phyloP scores from a whole-genome alignment of 2,888 invertebrate species.

The Athalia cordata region DNA sequence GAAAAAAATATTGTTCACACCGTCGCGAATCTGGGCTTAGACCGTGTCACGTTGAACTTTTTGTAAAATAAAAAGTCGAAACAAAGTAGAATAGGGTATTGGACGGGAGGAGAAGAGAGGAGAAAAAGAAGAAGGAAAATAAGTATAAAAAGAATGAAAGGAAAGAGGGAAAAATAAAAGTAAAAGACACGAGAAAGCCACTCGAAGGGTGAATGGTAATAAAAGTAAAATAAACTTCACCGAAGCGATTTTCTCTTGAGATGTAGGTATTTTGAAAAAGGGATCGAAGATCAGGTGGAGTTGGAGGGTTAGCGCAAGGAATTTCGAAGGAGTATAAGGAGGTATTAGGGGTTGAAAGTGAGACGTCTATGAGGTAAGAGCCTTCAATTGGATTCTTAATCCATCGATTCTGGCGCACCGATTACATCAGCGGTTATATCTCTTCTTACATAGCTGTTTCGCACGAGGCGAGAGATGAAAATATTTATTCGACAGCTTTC shows the following conservation, averaged over 20 bases:
- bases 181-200: conserved; percentile 19
- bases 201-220: conserved; percentile 57
- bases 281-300: conserved; percentile 43
- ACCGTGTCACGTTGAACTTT: not conserved
- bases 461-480: too few relatives aligned
- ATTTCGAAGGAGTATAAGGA: conserved; percentile 41
- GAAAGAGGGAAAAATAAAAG: not conserved
- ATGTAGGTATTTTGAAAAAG: conserved; percentile 12
- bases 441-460: not conserved
- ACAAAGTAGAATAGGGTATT: not conserved
- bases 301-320: conserved; percentile 26
- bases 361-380: conserved; percentile 49
- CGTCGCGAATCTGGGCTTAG: too few relatives aligned
- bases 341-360: conserved; percentile 47
- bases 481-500: too few relatives aligned
- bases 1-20: too few relatives aligned
- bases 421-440: conserved; percentile 55
- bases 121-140: not conserved
- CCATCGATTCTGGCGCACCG: conserved; percentile 60
- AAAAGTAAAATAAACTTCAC: conserved; percentile 66
- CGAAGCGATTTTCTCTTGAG: not conserved
- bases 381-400: conserved; percentile 58
- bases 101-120: not conserved
- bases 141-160: not conserved
- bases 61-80: not conserved